These are phyloP conservation scores for Lamellibrachia luymesi DNA, from an alignment of 1,140 invertebrate species.

Conservation along the genomic window DNA sequence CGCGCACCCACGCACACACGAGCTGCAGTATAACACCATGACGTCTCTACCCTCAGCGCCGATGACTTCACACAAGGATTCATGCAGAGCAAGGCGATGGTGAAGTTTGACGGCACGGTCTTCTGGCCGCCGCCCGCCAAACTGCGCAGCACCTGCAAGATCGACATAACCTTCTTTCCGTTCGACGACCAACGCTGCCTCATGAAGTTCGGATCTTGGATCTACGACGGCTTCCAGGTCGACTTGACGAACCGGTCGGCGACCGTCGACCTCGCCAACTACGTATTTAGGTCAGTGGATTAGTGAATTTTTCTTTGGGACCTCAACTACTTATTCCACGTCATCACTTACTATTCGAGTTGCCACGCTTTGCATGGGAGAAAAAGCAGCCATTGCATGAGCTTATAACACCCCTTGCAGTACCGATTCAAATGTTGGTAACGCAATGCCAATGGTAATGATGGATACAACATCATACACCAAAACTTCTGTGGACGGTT, in stretches of 20 bases:
- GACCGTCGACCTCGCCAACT: slow-evolving; percentile 64
- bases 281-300: slow-evolving; percentile 50
- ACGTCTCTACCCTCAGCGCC: slow-evolving; percentile 51
- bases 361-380: too few species aligned
- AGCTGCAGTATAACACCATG: neutral
- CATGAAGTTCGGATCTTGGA: slow-evolving; percentile 59
- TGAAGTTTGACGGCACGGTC: slow-evolving; percentile 58
- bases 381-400: slow-evolving; percentile 20
- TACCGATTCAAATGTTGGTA: too few species aligned
- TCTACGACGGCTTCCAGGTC: slow-evolving; percentile 74
- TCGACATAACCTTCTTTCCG: slow-evolving; percentile 53
- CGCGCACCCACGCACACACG: slow-evolving; percentile 1
- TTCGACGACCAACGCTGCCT: slow-evolving; percentile 47
- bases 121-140: slow-evolving; percentile 65
- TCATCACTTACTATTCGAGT: too few species aligned
- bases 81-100: slow-evolving; percentile 62
- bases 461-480: too few species aligned
- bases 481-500: too few species aligned
- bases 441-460: too few species aligned
- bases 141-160: slow-evolving; percentile 46
- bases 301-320: neutral
- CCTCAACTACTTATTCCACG: neutral
- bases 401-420: slow-evolving; percentile 32
- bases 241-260: slow-evolving; percentile 63
- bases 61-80: slow-evolving; percentile 64